These are phyloP conservation scores for Coryphaenoides rupestris DNA, from an alignment of 2,113 vertebrate genomes.

Conservation along the genomic window DNA sequence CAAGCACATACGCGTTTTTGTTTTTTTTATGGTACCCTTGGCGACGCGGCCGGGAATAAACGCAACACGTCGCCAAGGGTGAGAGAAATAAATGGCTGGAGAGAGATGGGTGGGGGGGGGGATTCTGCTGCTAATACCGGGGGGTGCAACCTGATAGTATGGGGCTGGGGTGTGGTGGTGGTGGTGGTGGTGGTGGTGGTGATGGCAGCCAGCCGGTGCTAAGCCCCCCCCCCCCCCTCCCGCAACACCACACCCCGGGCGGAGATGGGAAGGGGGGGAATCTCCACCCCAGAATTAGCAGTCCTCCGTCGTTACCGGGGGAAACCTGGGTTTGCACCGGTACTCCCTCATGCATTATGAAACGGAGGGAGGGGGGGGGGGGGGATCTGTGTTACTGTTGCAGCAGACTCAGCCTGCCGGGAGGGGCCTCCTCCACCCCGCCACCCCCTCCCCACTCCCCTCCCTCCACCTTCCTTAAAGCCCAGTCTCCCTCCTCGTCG, in stretches of 20 bases:
- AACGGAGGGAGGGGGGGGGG: background rate
- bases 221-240: slow-evolving; percentile 6
- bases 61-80: no score
- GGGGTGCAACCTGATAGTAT: no score
- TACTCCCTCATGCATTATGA: slow-evolving; percentile 60
- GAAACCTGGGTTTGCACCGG: slow-evolving; percentile 47
- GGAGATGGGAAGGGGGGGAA: slow-evolving; percentile 54
- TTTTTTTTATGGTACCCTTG: no score
- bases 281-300: slow-evolving; percentile 53
- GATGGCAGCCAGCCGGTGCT: slow-evolving; percentile 33
- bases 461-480: slow-evolving; percentile 2
- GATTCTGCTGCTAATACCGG: background rate
- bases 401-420: slow-evolving; percentile 39
- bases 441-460: background rate
- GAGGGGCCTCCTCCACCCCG: background rate
- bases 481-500: background rate
- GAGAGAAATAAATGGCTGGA: no score
- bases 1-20: no score
- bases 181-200: slow-evolving; percentile 36
- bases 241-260: background rate
- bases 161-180: slow-evolving; percentile 19
- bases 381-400: slow-evolving; percentile 47
- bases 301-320: slow-evolving; percentile 42
- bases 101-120: background rate
- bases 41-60: no score